A percentile compares a stretch with the other conserved stretches of the same genome.
Conservation (phyloP, 2,888 invertebrate species). For the Watsonalla binaria region DNA sequence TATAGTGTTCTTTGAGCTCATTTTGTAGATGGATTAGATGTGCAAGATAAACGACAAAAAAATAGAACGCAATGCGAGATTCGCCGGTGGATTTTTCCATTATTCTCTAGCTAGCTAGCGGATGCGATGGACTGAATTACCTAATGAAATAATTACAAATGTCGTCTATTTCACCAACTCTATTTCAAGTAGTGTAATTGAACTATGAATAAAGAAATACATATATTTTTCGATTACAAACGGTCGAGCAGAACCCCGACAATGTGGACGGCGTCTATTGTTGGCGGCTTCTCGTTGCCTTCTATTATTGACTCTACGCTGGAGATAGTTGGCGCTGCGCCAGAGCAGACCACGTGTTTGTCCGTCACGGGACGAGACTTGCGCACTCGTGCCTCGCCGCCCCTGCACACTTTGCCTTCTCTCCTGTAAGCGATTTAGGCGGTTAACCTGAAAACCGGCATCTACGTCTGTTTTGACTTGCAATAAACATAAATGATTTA, state of each 20-base stretch:
- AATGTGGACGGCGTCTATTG: slow-evolving; percentile 68
- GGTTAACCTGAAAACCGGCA: slow-evolving; percentile 20
- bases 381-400: slow-evolving; percentile 42
- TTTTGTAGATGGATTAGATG: too few species aligned
- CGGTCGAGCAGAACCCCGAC: slow-evolving; percentile 29
- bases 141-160: neutral
- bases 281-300: slow-evolving; percentile 75
- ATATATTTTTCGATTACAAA: slow-evolving; percentile 9
- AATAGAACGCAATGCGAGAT: too few species aligned
- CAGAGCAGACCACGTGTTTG: slow-evolving; percentile 71
- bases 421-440: slow-evolving; percentile 10
- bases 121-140: neutral
- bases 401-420: slow-evolving; percentile 31
- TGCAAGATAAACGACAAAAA: too few species aligned
- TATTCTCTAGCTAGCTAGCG: too few species aligned
- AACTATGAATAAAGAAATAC: neutral
- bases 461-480: slow-evolving; percentile 1
- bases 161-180: neutral
- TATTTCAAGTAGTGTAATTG: neutral
- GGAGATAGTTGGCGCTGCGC: slow-evolving; percentile 74
- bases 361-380: slow-evolving; percentile 67
- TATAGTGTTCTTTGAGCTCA: too few species aligned
- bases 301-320: slow-evolving; percentile 78
- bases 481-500: neutral
- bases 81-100: too few species aligned